These are phyloP conservation scores for Meiosimyza platycephala DNA, from an alignment of 2,888 invertebrate genomes.

Conservation along the genomic window DNA sequence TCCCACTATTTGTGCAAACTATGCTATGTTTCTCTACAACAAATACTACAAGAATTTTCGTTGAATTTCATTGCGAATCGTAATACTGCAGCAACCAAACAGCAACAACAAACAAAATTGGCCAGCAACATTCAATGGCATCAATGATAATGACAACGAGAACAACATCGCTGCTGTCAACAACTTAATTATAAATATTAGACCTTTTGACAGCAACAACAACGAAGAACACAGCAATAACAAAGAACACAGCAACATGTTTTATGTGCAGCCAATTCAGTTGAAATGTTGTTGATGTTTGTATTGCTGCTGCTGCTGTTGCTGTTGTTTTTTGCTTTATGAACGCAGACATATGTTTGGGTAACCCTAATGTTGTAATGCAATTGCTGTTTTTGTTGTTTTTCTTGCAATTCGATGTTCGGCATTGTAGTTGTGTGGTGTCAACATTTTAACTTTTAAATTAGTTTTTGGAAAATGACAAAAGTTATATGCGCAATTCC, in stretches of 20 bases:
- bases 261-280: neutral
- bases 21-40: no score
- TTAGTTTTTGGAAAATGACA: neutral
- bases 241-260: neutral
- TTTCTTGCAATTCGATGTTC: no score
- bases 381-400: no score
- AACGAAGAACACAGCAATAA: neutral
- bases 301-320: no score
- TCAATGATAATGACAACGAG: no score
- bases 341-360: no score
- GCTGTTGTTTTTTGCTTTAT: no score
- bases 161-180: neutral
- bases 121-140: neutral
- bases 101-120: neutral
- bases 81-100: neutral
- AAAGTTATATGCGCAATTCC: no score
- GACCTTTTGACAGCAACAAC: neutral
- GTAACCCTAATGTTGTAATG: no score
- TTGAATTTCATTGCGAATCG: no score
- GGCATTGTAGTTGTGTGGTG: neutral
- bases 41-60: no score
- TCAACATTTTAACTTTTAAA: constrained; percentile 9
- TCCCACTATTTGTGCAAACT: neutral
- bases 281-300: no score
- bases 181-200: constrained; percentile 23